Percentiles rank a stretch among this genome's conserved stretches.
Conservation (phyloP, 2,797 vertebrate species). For the Chaetophractus vellerosus region DNA sequence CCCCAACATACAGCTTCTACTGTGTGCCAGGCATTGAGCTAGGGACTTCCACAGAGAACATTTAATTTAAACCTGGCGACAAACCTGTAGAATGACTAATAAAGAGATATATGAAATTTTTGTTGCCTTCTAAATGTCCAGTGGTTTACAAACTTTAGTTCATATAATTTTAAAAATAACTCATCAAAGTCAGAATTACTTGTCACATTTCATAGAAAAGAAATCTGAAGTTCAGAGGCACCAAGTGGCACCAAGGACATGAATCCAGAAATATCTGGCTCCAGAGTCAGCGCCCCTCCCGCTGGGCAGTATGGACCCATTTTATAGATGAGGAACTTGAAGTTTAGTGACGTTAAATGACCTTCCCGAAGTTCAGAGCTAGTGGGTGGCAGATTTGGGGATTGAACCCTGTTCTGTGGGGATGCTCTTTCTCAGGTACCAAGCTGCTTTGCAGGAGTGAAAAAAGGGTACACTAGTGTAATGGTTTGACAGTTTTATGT, state of each 20-base stretch:
- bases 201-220: not conserved
- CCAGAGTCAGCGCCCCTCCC: rapidly evolving
- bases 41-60: not conserved
- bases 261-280: not conserved
- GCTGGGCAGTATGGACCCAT: not conserved
- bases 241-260: not conserved
- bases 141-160: not conserved
- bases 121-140: not conserved
- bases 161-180: slow-evolving; percentile 31
- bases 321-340: not conserved
- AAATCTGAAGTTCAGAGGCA: slow-evolving; percentile 19
- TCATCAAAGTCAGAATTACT: not conserved
- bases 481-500: too few relatives aligned
- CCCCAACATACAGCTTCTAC: not conserved
- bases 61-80: not conserved
- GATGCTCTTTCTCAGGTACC: not conserved
- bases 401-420: not conserved
- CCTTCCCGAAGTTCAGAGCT: not conserved
- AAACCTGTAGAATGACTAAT: not conserved
- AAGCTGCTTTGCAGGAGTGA: not conserved
- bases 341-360: not conserved
- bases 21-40: too few relatives aligned
- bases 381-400: not conserved
- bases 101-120: not conserved
- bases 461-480: not conserved